These are phyloP conservation scores for Aelia acuminata DNA, from an alignment of 2,888 invertebrate genomes.

Conservation along the genomic window DNA sequence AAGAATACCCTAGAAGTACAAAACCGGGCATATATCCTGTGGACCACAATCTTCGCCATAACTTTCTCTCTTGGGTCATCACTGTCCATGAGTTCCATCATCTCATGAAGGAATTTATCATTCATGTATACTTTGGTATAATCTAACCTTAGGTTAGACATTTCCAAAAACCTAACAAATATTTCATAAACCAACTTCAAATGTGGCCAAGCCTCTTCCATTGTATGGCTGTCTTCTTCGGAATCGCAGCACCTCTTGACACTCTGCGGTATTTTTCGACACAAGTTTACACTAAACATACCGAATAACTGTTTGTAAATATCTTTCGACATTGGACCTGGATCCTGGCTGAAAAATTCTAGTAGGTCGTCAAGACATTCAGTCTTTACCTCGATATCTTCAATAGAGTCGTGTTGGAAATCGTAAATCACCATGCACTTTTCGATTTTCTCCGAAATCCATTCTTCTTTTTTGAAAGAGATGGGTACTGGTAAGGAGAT, in stretches of 20 bases:
- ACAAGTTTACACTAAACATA: neutral
- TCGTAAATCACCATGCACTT: neutral
- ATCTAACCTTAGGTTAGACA: conserved; percentile 96
- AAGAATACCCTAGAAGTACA: conserved; percentile 98
- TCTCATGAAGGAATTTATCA: conserved; percentile 98
- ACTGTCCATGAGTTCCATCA: conserved; percentile 97
- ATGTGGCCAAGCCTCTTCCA: conserved; percentile 99
- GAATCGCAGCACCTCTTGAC: conserved; percentile 97
- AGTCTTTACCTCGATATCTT: neutral
- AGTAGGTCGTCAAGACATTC: neutral
- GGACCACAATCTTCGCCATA: conserved; percentile 98
- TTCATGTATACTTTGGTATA: conserved; percentile 95
- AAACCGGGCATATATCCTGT: conserved; percentile 99
- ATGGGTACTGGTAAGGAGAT: neutral
- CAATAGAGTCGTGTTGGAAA: neutral
- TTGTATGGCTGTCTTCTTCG: conserved; percentile 98
- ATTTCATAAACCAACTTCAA: conserved; percentile 98
- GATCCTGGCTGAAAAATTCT: neutral
- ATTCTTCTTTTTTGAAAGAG: neutral
- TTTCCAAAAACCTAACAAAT: conserved; percentile 97
- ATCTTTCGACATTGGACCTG: neutral
- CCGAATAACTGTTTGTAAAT: neutral
- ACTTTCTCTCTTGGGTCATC: conserved; percentile 99
- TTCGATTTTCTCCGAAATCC: neutral
- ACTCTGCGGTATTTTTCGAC: conserved; percentile 81